These are phyloP conservation scores for Nasonovia ribisnigri DNA, from an alignment of 2,888 invertebrate species.

Conservation along the genomic window DNA sequence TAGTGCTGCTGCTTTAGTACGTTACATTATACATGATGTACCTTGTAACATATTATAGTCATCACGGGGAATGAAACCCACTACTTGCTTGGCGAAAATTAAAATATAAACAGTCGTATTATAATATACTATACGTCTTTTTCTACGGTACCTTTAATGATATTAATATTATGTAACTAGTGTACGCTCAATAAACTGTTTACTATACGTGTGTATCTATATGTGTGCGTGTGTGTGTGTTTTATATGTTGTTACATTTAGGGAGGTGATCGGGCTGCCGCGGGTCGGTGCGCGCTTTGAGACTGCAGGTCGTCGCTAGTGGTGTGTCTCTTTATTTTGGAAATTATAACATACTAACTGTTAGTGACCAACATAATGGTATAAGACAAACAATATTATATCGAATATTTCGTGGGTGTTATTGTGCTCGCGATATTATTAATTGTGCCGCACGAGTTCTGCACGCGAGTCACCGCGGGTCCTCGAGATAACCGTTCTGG, in stretches of 20 bases:
- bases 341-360: neutral
- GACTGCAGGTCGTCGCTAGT: neutral
- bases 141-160: neutral
- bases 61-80: no score
- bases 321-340: neutral
- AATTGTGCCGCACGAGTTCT: neutral
- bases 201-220: neutral
- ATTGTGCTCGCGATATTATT: neutral
- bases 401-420: neutral
- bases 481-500: constrained; percentile 4
- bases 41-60: no score
- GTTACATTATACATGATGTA: neutral
- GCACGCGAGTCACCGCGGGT: neutral
- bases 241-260: constrained; percentile 30
- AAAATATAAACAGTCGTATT: neutral
- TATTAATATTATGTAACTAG: neutral
- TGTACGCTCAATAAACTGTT: neutral
- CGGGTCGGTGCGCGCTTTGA: neutral
- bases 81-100: neutral
- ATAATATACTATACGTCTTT: neutral
- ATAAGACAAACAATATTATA: neutral
- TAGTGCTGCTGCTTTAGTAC: neutral
- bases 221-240: constrained; percentile 20
- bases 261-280: constrained; percentile 18
- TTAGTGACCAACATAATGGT: no score